phyloP scores from a whole-genome alignment of 2,888 invertebrate species.

The Eristalis arbustorum region DNA sequence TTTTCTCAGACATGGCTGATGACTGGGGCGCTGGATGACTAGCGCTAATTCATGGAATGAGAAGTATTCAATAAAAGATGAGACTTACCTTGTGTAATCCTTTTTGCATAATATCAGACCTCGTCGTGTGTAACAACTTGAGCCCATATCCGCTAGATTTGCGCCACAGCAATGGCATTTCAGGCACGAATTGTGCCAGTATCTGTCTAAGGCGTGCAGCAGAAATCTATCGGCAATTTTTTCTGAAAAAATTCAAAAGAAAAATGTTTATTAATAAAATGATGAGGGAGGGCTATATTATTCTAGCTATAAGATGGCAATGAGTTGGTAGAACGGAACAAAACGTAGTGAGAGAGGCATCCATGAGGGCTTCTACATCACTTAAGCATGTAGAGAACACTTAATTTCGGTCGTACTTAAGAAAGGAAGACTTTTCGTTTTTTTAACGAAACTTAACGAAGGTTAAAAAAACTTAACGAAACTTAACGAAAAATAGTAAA shows the following conservation, averaged over 20 bases:
- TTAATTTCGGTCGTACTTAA: too few species aligned
- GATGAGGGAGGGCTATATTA: neutral
- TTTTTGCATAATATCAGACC: constrained; percentile 97
- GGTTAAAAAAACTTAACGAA: too few species aligned
- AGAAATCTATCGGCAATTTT: constrained; percentile 95
- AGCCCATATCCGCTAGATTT: constrained; percentile 93
- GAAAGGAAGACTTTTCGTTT: too few species aligned
- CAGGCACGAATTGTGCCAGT: constrained; percentile 97
- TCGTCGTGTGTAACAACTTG: constrained; percentile 94
- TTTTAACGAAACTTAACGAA: too few species aligned
- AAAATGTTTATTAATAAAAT: neutral
- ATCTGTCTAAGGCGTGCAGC: constrained; percentile 94
- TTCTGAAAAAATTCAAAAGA: constrained; percentile 72
- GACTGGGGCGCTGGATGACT: neutral
- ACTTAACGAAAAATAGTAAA: too few species aligned
- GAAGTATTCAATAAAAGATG: constrained; percentile 11
- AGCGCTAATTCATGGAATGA: constrained; percentile 37
- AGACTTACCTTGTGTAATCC: constrained; percentile 94
- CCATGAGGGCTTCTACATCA: too few species aligned
- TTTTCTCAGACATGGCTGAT: neutral
- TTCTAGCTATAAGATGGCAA: too few species aligned
- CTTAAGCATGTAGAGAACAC: too few species aligned
- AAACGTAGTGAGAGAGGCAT: too few species aligned
- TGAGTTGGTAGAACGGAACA: too few species aligned
- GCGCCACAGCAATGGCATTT: constrained; percentile 96